Evolutionary conservation across 1,140 invertebrate genomes (phyloP), one percentile per base, ranked within the genome.

Genomic region (Dryas iulia): DNA sequence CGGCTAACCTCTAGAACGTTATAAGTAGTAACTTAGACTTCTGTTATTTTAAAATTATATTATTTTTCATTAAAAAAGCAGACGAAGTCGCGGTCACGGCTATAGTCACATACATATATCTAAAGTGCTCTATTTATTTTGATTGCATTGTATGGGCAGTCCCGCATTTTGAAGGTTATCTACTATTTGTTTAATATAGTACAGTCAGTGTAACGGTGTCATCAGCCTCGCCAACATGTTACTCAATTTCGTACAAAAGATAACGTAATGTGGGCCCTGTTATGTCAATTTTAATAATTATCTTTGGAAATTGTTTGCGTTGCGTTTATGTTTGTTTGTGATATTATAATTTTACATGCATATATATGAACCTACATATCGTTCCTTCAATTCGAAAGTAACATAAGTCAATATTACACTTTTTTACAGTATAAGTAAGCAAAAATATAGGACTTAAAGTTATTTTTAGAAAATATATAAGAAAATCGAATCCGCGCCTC

Each of bases 251-350:
- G 39, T 47, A 47, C 39, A 21, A 39, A 39, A 47, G 39, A 47
- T 47, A 47, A 47, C 39, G 18, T 8, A 21, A 47, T 47, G 39
- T 47, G 39, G 39, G 39, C 39, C 18, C 39, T 21, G 39, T 10
- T 47, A 47, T 47, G 39, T 47, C 39, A 47, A 47, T 47, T 47
- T 47, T 47, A 47, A 47, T 47, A 47, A 47, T 47, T 47, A 47
- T 47, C 39, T 47, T 7, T 47, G 39, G 39, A 47, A 47, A 18
- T 47, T 6, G 39, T 47, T 47, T 47, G 18, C 39, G 8, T 47
- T 47, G 39, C 18, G 39, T 47, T 18, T 31, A 31, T 31, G 4
- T 31, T 8, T 31, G 30, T 31, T 31, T 7, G 10, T 8, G 8
- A 31, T 10, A 31, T 47, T 35, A 14, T 35, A 35, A 47, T 21